phyloP scores from a whole-genome alignment of 2,113 vertebrate genomes.

The Thalassoma bifasciatum region DNA sequence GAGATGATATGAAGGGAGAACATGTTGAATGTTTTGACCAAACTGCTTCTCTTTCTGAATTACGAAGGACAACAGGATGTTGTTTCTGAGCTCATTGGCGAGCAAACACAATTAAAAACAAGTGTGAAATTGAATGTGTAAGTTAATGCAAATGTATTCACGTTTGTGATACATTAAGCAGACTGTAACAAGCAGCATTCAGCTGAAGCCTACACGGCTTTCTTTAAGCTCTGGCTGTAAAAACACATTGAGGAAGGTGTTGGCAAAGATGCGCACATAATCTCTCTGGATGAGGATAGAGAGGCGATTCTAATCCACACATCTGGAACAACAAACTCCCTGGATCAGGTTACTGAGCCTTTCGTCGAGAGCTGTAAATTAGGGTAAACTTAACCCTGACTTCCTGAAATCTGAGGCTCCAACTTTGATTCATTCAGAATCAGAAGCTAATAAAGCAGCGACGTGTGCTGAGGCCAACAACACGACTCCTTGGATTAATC shows the following conservation, averaged over 20 bases:
- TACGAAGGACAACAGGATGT: too few relatives aligned
- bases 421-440: not conserved
- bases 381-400: constrained; percentile 22
- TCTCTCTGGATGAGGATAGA: constrained; percentile 31
- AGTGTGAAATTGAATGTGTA: not conserved
- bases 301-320: constrained; percentile 34
- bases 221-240: constrained; percentile 15
- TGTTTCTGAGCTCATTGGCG: too few relatives aligned
- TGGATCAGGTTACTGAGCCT: constrained; percentile 31
- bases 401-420: not conserved
- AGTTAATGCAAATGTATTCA: not conserved
- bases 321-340: constrained; percentile 42
- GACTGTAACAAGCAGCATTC: constrained; percentile 17
- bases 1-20: too few relatives aligned
- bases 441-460: not conserved
- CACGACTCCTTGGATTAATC: too few relatives aligned
- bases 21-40: too few relatives aligned
- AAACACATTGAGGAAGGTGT: not conserved
- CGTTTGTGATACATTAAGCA: not conserved
- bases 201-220: not conserved
- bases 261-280: constrained; percentile 39
- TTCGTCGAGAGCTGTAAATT: constrained; percentile 10
- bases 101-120: not conserved
- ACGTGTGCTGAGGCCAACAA: not conserved
- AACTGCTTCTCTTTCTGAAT: too few relatives aligned